These are phyloP conservation scores for Leptinotarsa undecemlineata DNA, from an alignment of 1,140 invertebrate species.

Conservation along the genomic window DNA sequence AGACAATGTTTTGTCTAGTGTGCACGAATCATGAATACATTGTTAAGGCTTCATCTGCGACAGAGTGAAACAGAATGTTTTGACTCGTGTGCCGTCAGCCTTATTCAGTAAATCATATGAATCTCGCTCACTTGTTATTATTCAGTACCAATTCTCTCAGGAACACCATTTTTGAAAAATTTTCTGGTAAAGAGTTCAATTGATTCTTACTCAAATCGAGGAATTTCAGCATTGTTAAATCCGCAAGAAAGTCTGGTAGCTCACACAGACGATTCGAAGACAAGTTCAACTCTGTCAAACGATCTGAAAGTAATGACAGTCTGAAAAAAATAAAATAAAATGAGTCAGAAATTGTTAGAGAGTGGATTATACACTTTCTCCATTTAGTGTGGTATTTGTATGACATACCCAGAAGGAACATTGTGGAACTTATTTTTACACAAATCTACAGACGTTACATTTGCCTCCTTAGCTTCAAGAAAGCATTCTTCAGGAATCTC, in stretches of 20 bases:
- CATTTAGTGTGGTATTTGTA: too few species aligned
- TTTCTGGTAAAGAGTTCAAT: conserved; percentile 69
- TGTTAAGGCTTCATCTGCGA: too few species aligned
- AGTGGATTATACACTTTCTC: too few species aligned
- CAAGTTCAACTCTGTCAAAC: conserved; percentile 70
- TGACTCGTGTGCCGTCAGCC: background rate
- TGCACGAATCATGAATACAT: too few species aligned
- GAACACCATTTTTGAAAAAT: conserved; percentile 65
- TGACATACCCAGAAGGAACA: conserved; percentile 69
- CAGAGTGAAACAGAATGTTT: too few species aligned
- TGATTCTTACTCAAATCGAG: conserved; percentile 80
- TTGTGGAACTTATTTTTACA: conserved; percentile 75
- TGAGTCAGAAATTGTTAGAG: background rate
- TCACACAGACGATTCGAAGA: conserved; percentile 63
- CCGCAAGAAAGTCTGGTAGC: conserved; percentile 68
- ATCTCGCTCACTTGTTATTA: conserved; percentile 71
- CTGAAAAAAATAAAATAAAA: conserved; percentile 45
- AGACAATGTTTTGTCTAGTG: too few species aligned
- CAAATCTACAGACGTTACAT: conserved; percentile 76
- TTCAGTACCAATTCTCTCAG: conserved; percentile 80
- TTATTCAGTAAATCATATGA: conserved; percentile 27
- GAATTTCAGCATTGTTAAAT: conserved; percentile 67
- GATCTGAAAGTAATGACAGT: conserved; percentile 59
- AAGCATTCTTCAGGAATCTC: conserved; percentile 73
- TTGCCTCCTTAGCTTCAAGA: conserved; percentile 68